Base-by-base conservation (phyloP, 2,888 invertebrate species). In the Netelia melanura region DNA sequence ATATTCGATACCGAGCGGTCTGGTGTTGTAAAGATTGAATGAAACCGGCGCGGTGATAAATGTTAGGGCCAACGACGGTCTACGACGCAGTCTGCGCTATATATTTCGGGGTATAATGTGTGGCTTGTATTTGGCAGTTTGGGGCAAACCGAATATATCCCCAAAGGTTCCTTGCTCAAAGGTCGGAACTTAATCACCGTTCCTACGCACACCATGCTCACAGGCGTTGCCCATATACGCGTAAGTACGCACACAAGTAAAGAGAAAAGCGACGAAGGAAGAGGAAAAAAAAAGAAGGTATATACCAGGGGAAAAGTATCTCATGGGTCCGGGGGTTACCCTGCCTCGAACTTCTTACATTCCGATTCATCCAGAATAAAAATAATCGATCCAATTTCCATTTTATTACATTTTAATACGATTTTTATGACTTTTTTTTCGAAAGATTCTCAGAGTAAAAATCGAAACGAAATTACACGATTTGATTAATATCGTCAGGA, bases 1-100 rank as follows among this genome's bases (percentile, higher is more conserved):
- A 14, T 43, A 23, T 67, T 79, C 78, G 74, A 74, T 83, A 70
- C 74, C 52, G 56, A 21, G 38, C 30, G 23, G 58, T 48, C 67
- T 58, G 30, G 43, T 43, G 52, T 81, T 74, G 64, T 74, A 68
- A 76, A 76, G 75, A 81, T 81, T 81, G 81, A 81, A 81, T 81
- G 81, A 81, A 81, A 81, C 61, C 54, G 75, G 43, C 52, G 11
- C 61, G n/a, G 81, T 81, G 75, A 75, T 75, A 81, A 68, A 81
- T 81, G 75, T 75, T 23, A 70, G 58, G 52, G 52, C 75, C 48
- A 44, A 64, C 52, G 58, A 65, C 68, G 68, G 21, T 68, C 30
- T 30, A 61, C 67, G 43, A 38, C 14, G 11, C 43, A 25, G 44
- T 43, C 58, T 67, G 11, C 67, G n/a, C n/a, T 76, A 76, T 76